These are phyloP conservation scores for Pristionchus maxplancki DNA, from an alignment of 2,888 invertebrate species.

Conservation along the genomic window DNA sequence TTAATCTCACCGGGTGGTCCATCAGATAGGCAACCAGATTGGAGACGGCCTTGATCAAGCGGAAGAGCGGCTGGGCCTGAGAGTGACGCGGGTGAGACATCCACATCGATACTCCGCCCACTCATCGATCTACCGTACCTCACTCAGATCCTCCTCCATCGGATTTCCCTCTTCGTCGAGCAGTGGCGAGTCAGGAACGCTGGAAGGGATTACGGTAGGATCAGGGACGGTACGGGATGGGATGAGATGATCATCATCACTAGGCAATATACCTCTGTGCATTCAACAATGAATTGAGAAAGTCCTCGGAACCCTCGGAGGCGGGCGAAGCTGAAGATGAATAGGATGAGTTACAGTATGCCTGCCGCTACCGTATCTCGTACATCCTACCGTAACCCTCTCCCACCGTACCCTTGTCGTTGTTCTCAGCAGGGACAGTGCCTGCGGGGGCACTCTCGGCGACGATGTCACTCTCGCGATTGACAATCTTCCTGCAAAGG, in stretches of 20 bases:
- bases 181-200: neutral
- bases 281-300: neutral
- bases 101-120: neutral
- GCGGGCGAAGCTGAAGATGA: too few relatives aligned
- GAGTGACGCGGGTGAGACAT: neutral
- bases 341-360: neutral
- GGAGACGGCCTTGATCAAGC: neutral
- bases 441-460: neutral
- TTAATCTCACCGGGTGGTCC: neutral
- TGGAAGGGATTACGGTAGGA: neutral
- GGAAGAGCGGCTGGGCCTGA: neutral
- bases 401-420: neutral
- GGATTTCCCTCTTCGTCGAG: slow-evolving; percentile 6
- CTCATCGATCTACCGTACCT: slow-evolving; percentile 9
- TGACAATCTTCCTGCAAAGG: neutral
- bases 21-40: slow-evolving; percentile 18
- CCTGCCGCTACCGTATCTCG: neutral
- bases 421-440: neutral
- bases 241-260: too few relatives aligned
- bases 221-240: neutral
- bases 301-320: slow-evolving; percentile 16
- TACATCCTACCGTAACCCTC: neutral
- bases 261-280: neutral
- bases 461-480: neutral
- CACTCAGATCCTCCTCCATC: neutral